Evolutionary conservation across 2,888 invertebrate species (phyloP), one percentile per base, ranked within the genome.

Genomic region (Amiota communis): DNA sequence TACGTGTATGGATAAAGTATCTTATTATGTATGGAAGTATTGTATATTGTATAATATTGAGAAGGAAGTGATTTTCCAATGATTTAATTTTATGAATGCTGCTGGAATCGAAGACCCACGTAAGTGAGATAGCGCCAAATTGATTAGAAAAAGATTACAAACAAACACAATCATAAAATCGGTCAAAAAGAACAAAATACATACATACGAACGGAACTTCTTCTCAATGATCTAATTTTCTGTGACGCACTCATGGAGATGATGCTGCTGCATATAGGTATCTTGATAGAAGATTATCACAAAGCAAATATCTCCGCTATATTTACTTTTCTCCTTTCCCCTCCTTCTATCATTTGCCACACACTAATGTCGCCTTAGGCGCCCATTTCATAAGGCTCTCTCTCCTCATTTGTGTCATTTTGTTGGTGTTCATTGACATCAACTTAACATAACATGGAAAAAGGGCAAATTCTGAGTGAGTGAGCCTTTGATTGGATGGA

Each of bases 51-150:
- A 73, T 72, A 72, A 4, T 57, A 4, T 49, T 67, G 82, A 85
- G 81, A 85, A 87, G 87, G 87, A 87, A 86, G 86, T 79, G 84
- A 87, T 87, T 87, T 87, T 87, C 87, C 87, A 86, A 86, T 87
- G 87, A 87, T 87, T 87, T 86, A 85, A 85, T 87, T 83, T 79
- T 77, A 75, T 87, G 79, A 87, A 87, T 83, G 78, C 76, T 69
- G 48, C 47, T 73, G 72, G 36, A 36, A 0, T 6, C 36, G 36
- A 36, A 23, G 2, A 9, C 8, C 23, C 8, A n/a, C 9, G 53
- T 59, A 46, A 53, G 61, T 15, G n/a, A 65, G 75, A 74, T 71
- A 72, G 72, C 72, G 71, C 74, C 49, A 72, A 71, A 64, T 65
- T 65, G 74, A 76, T 76, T 74, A 68, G 63, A n/a, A 48, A 74